These are phyloP conservation scores for Cetonia aurata DNA, from an alignment of 2,888 invertebrate species.

Conservation along the genomic window DNA sequence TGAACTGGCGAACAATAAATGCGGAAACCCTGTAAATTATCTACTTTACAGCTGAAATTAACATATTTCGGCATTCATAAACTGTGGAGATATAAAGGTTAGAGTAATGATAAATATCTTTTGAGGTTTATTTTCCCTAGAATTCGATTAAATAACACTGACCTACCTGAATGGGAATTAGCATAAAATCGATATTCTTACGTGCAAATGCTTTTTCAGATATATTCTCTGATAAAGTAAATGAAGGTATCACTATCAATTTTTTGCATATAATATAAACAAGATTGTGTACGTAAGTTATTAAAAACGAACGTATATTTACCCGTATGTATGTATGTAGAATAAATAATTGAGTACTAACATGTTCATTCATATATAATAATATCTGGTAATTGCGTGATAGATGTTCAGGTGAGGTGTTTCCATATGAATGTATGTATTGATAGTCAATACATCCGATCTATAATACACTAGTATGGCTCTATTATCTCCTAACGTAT, in stretches of 20 bases:
- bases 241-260: constrained; percentile 4
- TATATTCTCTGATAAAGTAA: constrained; percentile 20
- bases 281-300: no score
- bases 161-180: constrained; percentile 34
- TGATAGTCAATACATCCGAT: no score
- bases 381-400: no score
- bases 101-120: constrained; percentile 32
- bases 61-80: constrained; percentile 33
- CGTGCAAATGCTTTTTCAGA: constrained; percentile 23
- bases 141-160: constrained; percentile 35
- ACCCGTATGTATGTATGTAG: no score
- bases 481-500: no score
- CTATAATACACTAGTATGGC: no score
- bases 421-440: no score
- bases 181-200: constrained; percentile 35
- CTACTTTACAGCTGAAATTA: constrained; percentile 16
- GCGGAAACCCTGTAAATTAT: constrained; percentile 7
- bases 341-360: no score
- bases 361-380: no score
- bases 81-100: constrained; percentile 32
- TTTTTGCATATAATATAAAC: background rate
- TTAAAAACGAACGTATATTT: no score
- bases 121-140: constrained; percentile 24
- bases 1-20: no score
- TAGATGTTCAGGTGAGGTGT: no score